These are phyloP conservation scores for Simalia tracyae DNA, from an alignment of 2,797 vertebrate species.

Conservation along the genomic window DNA sequence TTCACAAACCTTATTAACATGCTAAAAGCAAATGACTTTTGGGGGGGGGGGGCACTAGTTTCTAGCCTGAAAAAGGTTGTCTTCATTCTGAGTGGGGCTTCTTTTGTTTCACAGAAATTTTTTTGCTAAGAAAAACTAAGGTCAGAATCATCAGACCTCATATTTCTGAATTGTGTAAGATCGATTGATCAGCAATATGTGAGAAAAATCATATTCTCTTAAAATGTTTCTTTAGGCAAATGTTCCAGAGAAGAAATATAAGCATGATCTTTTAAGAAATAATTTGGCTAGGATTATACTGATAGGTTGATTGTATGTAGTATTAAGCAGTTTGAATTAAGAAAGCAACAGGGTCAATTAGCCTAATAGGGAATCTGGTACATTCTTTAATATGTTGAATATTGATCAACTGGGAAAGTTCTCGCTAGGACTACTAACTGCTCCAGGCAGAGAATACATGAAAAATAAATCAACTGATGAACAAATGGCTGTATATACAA, in stretches of 20 bases:
- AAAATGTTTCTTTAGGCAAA: constrained; percentile 40
- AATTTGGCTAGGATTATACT: constrained; percentile 44
- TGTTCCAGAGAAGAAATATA: constrained; percentile 13
- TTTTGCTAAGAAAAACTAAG: constrained; percentile 9
- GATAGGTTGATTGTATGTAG: constrained; percentile 46
- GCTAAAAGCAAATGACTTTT: constrained; percentile 2
- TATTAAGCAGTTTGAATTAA: constrained; percentile 44
- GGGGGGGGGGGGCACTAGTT: constrained; percentile 7
- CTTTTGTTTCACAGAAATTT: not conserved
- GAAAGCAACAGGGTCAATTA: constrained; percentile 49
- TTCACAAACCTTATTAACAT: constrained; percentile 29
- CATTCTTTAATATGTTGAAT: constrained; percentile 52
- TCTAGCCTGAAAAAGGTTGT: constrained; percentile 29
- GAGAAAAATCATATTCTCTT: constrained; percentile 29
- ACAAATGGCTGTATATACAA: constrained; percentile 57
- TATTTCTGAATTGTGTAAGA: constrained; percentile 14
- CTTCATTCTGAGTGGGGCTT: constrained; percentile 6
- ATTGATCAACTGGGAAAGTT: constrained; percentile 49
- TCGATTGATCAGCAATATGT: constrained; percentile 40
- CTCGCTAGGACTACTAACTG: constrained; percentile 54
- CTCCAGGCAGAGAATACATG: constrained; percentile 60
- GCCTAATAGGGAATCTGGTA: constrained; percentile 41
- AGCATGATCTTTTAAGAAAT: constrained; percentile 15
- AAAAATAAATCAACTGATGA: constrained; percentile 37
- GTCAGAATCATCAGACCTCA: constrained; percentile 22